Conservation (phyloP, 2,888 invertebrate species). For the Strigamia maritima region DNA sequence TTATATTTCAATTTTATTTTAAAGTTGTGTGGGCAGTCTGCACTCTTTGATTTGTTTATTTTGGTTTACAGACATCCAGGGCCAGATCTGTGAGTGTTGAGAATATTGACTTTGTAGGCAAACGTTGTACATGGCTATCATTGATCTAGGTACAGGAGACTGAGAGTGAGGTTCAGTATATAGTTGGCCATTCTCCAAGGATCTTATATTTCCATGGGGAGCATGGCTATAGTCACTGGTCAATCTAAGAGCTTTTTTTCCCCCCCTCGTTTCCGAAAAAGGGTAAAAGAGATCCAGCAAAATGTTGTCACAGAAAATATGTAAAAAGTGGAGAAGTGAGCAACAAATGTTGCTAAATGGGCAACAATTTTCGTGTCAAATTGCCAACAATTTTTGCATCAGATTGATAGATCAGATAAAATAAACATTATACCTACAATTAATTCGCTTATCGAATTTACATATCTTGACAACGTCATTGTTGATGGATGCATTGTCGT, state of each 20-base stretch:
- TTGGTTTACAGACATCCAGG: not conserved
- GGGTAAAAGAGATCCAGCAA: not conserved
- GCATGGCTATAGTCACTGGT: not conserved
- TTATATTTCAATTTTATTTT: too few species aligned
- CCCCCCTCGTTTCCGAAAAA: not conserved
- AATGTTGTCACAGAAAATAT: not conserved
- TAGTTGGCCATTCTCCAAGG: not conserved
- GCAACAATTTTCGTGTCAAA: constrained; percentile 3
- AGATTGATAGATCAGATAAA: constrained; percentile 5
- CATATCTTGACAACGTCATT: not conserved
- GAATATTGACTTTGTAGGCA: not conserved
- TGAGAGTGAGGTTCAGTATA: constrained; percentile 9
- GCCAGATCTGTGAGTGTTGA: not conserved
- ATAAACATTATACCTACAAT: not conserved
- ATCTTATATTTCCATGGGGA: not conserved
- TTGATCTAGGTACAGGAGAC: not conserved
- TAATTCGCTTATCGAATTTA: not conserved
- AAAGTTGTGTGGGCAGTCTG: too few species aligned
- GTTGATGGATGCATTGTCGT: not conserved
- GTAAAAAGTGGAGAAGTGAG: not conserved
- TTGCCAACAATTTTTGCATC: constrained; percentile 10
- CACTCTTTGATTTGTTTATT: not conserved
- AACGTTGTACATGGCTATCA: not conserved
- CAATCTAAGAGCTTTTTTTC: not conserved
- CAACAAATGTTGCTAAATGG: not conserved